These are phyloP conservation scores for Schrankia costaestrigalis DNA, from an alignment of 2,888 invertebrate genomes.

Conservation along the genomic window DNA sequence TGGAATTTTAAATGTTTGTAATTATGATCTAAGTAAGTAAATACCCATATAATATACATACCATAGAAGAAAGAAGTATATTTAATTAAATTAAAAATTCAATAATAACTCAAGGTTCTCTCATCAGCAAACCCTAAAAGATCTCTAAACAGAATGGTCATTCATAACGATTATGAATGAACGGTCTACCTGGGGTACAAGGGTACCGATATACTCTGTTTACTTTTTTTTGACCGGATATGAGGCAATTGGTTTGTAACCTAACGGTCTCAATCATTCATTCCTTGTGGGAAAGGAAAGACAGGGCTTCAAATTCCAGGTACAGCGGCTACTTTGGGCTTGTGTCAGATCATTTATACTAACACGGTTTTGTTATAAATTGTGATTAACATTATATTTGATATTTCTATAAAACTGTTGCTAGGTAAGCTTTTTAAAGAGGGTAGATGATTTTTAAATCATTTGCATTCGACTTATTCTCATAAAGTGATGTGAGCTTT, in stretches of 20 bases:
- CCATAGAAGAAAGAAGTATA: no score
- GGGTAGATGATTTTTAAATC: no score
- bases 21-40: no score
- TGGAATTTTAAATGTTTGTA: no score
- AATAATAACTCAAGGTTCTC: background rate
- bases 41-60: no score
- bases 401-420: no score
- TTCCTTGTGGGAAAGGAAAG: constrained; percentile 37
- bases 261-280: constrained; percentile 58
- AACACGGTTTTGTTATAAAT: no score
- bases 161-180: constrained; percentile 66
- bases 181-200: constrained; percentile 58
- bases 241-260: constrained; percentile 59
- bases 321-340: constrained; percentile 6
- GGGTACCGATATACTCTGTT: constrained; percentile 48
- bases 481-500: no score
- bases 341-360: no score
- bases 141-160: constrained; percentile 50
- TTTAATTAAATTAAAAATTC: background rate
- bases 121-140: constrained; percentile 6
- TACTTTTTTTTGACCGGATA: constrained; percentile 67
- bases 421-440: no score
- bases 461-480: no score
- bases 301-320: constrained; percentile 21
- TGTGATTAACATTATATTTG: no score